Evolutionary conservation across 30 jellyfish, hydroid and myxozoan species (phyloP), one percentile per base, ranked within the genome.

Genomic region (Rhopilema esculentum): DNA sequence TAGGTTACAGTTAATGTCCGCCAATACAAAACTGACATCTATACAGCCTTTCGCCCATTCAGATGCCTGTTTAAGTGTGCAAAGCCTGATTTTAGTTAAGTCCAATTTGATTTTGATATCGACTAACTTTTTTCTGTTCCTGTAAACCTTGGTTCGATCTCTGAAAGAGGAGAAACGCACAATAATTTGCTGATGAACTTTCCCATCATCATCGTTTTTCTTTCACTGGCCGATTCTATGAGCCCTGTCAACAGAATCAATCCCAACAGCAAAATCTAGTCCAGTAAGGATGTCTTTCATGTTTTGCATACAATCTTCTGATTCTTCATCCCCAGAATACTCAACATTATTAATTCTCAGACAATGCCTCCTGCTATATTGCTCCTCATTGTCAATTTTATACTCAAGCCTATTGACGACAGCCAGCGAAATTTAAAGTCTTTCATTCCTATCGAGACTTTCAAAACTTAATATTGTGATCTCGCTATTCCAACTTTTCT

Each of bases 1-100:
- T 32, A 53, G 67, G 8, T 79, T 79, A 66, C 89, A 80, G 77
- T 80, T 64, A 27, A 64, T 80, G 73, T 80, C 82, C 73, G 91
- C 82, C 20, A 80, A 65, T 1, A 80, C 91, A 33, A 80, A 65
- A 64, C 74, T 49, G 33, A 65, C 74, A 29, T 31, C 73, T 30
- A 82, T 67, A 65, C 74, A 66, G 66, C 40, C 62, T 80, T 65
- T 80, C 74, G n/a, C n/a, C n/a, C n/a, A n/a, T n/a, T n/a, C n/a
- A n/a, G n/a, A n/a, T 16, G 78, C 27, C 80, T 18, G 82, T 61
- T 18, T 25, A 24, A 31, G 89, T 16, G 80, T 52, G 49, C 80
- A 24, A 24, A 21, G 82, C 89, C 89, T 61, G 69, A n/a, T 62
- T 80, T 62, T 80, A 18, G 83, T 64, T 19, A 80, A 66, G 72